Evolutionary conservation across 2,888 invertebrate genomes (phyloP), one percentile per base, ranked within the genome.

Genomic region (Ormyrus thymus): DNA sequence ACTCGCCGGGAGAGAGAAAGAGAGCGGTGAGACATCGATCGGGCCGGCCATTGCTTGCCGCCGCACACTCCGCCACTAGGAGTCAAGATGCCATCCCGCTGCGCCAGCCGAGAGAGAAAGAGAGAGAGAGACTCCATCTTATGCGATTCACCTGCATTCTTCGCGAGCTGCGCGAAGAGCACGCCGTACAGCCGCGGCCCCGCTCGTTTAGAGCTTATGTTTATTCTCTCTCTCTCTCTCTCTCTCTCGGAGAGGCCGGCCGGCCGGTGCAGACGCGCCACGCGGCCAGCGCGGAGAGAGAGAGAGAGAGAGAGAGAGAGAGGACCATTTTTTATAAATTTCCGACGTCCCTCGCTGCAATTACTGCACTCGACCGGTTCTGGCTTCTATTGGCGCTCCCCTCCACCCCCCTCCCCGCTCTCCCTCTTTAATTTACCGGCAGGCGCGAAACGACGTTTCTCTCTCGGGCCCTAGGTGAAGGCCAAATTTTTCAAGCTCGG

Each of bases 81-180:
- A 89, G 89, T 89, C 89, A 89, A 89, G 89, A 89, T 89, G 88
- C 89, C 89, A 89, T 88, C 88, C 88, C 86, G 86, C 86, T 86
- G 85, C 84, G 84, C 84, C 85, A 86, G 82, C 84, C 29, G 84
- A 81, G 64, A 48, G 88, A 11, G 56, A 53, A 13, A 48, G 56
- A 43, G 51, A 45, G 74, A 58, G 59, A 48, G 66, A 51, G 69
- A 59, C 72, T 68, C 58, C 68, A 62, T 72, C 70, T 70, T 73
- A 53, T 64, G 56, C 75, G 50, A 75, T 75, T 75, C 75, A 75
- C 75, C 76, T 76, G 76, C 70, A 68, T 68, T 68, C 45, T 46
- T 56, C 56, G 13, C 13, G 46, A 55, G 61, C 64, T 72, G 55
- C 29, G 61, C 61, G 29, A 29, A 3, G 29, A 43, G 43, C 55